Evolutionary conservation across 2,888 invertebrate genomes (phyloP).

Genomic region (Eretmocerus hayati): DNA sequence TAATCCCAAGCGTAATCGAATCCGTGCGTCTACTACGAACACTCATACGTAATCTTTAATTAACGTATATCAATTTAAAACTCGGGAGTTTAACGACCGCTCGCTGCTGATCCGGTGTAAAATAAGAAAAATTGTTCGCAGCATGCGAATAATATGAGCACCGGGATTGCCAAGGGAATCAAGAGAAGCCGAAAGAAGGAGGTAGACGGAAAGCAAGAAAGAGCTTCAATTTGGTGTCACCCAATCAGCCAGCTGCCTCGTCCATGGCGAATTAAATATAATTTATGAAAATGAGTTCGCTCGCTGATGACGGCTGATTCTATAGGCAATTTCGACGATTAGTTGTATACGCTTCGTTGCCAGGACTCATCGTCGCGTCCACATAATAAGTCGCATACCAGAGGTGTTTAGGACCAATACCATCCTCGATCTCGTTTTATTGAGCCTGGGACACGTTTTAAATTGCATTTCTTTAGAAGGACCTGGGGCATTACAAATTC

Average conservation of each 20-base stretch:
- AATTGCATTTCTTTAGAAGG: no score
- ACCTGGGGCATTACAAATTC: no score
- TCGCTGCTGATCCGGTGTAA: no score
- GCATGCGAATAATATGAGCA: no score
- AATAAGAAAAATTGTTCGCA: no score
- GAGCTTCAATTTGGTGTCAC: constrained; percentile 30
- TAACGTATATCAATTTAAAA: constrained; percentile 23
- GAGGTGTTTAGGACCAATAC: constrained; percentile 4
- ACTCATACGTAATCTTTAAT: no score
- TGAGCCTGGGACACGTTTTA: constrained; percentile 2
- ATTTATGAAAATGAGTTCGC: constrained; percentile 44
- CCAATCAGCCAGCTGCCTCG: constrained; percentile 35
- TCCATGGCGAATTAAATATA: constrained; percentile 41
- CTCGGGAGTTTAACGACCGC: no score
- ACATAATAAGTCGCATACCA: constrained; percentile 4
- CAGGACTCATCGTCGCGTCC: not conserved
- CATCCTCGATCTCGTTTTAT: not conserved
- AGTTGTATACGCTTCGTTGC: no score
- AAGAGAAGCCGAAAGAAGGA: not conserved
- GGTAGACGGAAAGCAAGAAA: not conserved
- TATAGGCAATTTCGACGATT: not conserved
- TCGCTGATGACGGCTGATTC: constrained; percentile 34
- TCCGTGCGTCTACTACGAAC: no score
- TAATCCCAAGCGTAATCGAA: no score
- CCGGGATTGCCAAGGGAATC: no score